Evolutionary conservation across 2,797 vertebrate species (phyloP), one percentile per base, ranked within the genome.

Genomic region (Sorex maritimensis): DNA sequence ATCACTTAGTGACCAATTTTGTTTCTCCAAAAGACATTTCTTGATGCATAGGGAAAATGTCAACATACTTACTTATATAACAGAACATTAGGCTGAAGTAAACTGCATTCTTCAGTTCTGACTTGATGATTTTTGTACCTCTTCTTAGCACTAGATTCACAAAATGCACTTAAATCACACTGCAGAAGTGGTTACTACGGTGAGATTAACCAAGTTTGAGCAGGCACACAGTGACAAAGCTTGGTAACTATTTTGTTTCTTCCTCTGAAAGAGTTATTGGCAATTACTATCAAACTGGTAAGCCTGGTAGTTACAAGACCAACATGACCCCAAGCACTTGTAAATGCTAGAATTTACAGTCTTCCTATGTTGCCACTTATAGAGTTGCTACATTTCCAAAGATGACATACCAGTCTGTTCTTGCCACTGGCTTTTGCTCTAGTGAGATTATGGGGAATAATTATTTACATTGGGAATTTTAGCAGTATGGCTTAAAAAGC

Each of bases 341-440:
- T 3, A 30, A 73, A 67, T 69, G 65, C 58, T 34, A 52, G 68
- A 23, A 58, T 49, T 21, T 44, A 19, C 0, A 19, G 67, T 6
- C 65, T 85, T 61, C 14, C 5, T 28, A 78, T 72, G 41, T 7
- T 12, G 38, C 49, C 61, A 14, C 38, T 61, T 38, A 73, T 73
- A 88, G 1, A 88, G 15, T 5, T 38, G 34, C 38, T 65, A 30
- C 19, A 44, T 38, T 69, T 69, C 85, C 78, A 77, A 94, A 86
- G 93, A 2, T 65, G 67, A 3, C 21, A 23, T 1, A 5, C 49
- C 19, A 81, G 4, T 38, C 14, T 67, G 61, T 41, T 68, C 24
- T 63, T 24, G 17, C 23, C 15, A 44, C 28, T 88, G 14, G 46
- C 23, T 44, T 30, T 46, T 19, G 12, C 58, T 24, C 13, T 68